Percentiles rank a stretch among this genome's conserved stretches.
These are phyloP conservation scores for Lepisosteus oculatus DNA, from an alignment of 2,113 vertebrate genomes.

Conservation along the genomic window DNA sequence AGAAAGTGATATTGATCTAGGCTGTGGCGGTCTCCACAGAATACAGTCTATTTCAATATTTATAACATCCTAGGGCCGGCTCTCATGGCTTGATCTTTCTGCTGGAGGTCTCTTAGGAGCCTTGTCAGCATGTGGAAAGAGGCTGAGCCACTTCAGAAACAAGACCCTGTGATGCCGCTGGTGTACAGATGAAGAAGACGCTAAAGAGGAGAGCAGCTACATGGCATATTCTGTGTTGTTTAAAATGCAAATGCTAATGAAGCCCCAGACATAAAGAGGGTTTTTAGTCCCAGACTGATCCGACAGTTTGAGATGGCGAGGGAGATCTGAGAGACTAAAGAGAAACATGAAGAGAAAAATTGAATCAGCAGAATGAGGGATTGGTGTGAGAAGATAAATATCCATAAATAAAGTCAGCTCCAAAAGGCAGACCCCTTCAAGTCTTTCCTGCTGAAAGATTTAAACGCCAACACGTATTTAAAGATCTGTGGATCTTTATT, in stretches of 20 bases:
- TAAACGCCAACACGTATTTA: no score
- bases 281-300: not conserved
- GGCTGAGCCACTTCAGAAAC: not conserved
- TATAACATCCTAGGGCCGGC: not conserved
- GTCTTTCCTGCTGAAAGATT: no score
- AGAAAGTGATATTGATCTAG: not conserved
- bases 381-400: not conserved
- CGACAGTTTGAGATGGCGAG: not conserved
- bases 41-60: not conserved
- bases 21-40: not conserved
- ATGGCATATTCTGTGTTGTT: not conserved
- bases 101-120: not conserved
- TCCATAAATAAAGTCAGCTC: no score
- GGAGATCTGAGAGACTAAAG: not conserved
- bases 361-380: not conserved
- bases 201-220: not conserved
- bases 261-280: not conserved
- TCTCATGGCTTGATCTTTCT: constrained; percentile 2
- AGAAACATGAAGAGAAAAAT: not conserved
- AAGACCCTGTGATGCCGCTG: not conserved
- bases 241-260: not conserved
- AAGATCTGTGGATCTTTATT: no score
- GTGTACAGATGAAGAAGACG: not conserved
- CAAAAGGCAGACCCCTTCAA: no score
- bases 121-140: not conserved